Evolutionary conservation across 2,888 invertebrate genomes (phyloP).

Genomic region (Achlya flavicornis): DNA sequence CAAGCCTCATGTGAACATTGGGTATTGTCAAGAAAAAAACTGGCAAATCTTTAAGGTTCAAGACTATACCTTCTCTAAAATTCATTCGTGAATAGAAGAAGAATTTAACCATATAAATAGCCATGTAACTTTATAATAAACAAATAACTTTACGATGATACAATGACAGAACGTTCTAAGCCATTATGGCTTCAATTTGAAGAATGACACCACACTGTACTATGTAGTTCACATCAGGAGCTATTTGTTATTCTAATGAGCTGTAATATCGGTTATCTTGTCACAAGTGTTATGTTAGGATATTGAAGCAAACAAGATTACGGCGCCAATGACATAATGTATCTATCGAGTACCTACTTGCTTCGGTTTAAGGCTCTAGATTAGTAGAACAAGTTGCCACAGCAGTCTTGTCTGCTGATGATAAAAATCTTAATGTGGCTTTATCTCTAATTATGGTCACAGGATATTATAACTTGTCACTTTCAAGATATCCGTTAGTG

Average conservation of each 20-base stretch:
- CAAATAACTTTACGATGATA: not conserved
- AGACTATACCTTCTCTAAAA: not conserved
- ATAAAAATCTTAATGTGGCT: not conserved
- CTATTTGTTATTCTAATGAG: conserved; percentile 48
- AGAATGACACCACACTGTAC: conserved; percentile 33
- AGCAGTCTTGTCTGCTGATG: not conserved
- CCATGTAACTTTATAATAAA: no score
- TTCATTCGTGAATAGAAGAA: not conserved
- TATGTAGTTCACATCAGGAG: conserved; percentile 30
- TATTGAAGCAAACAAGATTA: conserved; percentile 28
- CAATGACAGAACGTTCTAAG: not conserved
- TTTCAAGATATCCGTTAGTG: not conserved
- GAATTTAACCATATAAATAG: not conserved
- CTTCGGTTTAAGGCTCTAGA: not conserved
- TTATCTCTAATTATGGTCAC: not conserved
- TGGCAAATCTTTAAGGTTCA: conserved; percentile 10
- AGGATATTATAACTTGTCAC: conserved; percentile 1
- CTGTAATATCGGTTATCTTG: conserved; percentile 21
- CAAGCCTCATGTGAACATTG: conserved; percentile 16
- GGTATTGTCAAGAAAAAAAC: conserved; percentile 20
- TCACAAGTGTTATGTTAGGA: conserved; percentile 21
- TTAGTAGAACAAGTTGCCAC: not conserved
- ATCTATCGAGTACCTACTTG: not conserved
- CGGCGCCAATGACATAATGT: conserved; percentile 14
- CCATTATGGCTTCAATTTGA: not conserved